Conservation (phyloP, 2,888 invertebrate species). For the Oscheius onirici region DNA sequence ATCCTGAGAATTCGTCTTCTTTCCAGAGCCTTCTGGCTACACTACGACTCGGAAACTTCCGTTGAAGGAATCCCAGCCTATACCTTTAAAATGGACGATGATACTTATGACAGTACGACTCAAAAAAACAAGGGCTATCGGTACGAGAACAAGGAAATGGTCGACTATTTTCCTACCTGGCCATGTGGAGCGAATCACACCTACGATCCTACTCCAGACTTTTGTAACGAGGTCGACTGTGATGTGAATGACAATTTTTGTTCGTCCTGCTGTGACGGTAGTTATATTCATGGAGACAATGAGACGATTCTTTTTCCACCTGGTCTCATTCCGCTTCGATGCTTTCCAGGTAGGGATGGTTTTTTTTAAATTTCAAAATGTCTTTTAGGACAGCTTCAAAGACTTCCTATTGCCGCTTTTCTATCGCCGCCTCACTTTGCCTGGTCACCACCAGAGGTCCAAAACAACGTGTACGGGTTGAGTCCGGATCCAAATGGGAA, state of each 20-base stretch:
- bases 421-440: conserved; percentile 62
- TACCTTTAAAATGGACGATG: conserved; percentile 47
- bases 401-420: conserved; percentile 56
- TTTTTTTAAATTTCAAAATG: too few relatives aligned
- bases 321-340: conserved; percentile 58
- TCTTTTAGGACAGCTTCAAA: conserved; percentile 32
- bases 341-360: conserved; percentile 59
- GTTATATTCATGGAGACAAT: background rate
- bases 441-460: conserved; percentile 50
- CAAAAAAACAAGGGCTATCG: conserved; percentile 47
- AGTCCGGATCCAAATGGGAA: conserved; percentile 36
- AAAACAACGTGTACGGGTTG: conserved; percentile 37
- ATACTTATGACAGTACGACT: conserved; percentile 50
- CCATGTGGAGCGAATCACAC: conserved; percentile 52
- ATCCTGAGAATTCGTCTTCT: background rate
- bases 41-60: conserved; percentile 40
- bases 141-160: conserved; percentile 50
- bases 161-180: conserved; percentile 58
- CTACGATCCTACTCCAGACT: conserved; percentile 29
- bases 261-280: conserved; percentile 22
- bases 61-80: conserved; percentile 53
- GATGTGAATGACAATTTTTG: background rate
- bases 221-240: conserved; percentile 8
- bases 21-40: conserved; percentile 49
- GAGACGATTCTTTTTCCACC: conserved; percentile 54